Evolutionary conservation across 2,797 vertebrate species (phyloP), one percentile per base, ranked within the genome.

Genomic region (Geotrypetes seraphini): DNA sequence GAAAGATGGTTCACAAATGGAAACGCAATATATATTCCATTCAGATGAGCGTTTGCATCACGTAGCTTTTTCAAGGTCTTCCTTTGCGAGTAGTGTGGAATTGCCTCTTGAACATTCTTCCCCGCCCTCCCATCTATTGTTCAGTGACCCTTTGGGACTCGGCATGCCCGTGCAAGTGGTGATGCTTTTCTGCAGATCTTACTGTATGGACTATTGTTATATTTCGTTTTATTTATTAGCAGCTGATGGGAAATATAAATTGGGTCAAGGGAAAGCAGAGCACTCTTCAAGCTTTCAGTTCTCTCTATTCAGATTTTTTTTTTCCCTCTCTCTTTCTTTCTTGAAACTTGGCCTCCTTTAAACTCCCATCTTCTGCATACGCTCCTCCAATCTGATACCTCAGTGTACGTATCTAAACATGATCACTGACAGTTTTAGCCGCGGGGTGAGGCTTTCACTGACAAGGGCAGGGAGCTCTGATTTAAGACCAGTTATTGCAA

Each of bases 401-500:
- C 75, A 50, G 62, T 14, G 76, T 81, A 63, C 71, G 71, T 80
- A 75, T 79, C 79, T 72, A 80, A 83, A 86, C 79, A 84, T 79
- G 73, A 85, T 75, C 81, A 85, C 84, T 94, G 91, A 94, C 92
- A 96, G 89, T 83, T 89, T 84, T 92, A 73, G 93, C 92, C 90
- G 83, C 78, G 63, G 93, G 92, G 88, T 86, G 89, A 89, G 88
- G 87, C 88, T 91, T 88, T 87, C 85, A 82, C 86, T 96, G 91
- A 95, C 92, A 93, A 90, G 85, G 89, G 87, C 85, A 87, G 85
- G 83, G 85, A 87, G 86, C 62, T 81, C 85, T 91, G 88, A 95
- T 94, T 95, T 92, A 90, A 95, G 89, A 86, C 81, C 84, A 92
- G 88, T 89, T 89, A 83, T 91, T 91, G 91, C 84, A 83, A 84